Conservation (phyloP, 2,113 vertebrate genomes). For the Salminus brasiliensis region DNA sequence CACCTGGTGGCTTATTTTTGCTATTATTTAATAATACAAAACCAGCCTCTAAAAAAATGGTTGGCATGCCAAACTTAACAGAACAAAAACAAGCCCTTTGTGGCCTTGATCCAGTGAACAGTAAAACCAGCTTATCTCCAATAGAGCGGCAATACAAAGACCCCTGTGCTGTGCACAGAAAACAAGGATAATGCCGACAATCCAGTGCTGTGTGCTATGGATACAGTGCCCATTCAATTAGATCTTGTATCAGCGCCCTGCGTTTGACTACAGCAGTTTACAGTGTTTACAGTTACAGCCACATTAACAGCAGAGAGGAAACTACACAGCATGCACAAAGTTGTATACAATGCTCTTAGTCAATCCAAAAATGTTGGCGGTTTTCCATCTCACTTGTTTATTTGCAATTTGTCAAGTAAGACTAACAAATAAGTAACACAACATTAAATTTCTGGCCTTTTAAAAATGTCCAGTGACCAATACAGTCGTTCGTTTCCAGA, state of each 20-base stretch:
- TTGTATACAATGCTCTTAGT: too few species aligned
- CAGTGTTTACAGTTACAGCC: not conserved
- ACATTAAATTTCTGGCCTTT: too few species aligned
- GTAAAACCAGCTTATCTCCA: not conserved
- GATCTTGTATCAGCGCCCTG: not conserved
- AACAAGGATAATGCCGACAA: not conserved
- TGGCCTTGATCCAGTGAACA: not conserved
- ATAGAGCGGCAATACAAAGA: not conserved
- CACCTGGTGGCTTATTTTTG: conserved; percentile 20
- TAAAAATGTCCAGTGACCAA: too few species aligned
- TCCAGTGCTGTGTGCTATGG: not conserved
- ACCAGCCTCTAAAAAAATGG: not conserved
- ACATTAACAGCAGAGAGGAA: not conserved
- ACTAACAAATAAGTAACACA: too few species aligned
- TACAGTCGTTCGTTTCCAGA: too few species aligned
- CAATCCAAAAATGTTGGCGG: too few species aligned
- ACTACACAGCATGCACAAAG: not conserved
- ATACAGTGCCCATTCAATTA: not conserved
- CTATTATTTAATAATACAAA: not conserved
- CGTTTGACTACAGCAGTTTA: not conserved
- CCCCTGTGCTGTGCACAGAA: not conserved
- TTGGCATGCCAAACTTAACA: not conserved
- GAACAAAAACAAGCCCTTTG: conserved; percentile 11
- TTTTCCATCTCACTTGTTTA: too few species aligned
- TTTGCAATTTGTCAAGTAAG: too few species aligned